phyloP scores from a whole-genome alignment of 2,888 invertebrate genomes.

The Platypus cylindrus region DNA sequence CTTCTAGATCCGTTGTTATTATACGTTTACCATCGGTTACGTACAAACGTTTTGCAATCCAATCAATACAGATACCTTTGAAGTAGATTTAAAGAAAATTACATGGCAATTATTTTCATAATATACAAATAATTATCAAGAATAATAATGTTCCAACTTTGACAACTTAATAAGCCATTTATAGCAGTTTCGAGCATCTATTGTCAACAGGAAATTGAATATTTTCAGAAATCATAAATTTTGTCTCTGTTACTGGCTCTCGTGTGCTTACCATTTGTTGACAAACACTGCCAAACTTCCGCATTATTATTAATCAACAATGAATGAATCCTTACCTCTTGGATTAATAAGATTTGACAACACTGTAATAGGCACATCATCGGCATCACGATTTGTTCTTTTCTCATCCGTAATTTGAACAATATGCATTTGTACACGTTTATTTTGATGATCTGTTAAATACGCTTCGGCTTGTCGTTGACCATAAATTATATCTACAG shows the following conservation, averaged over 20 bases:
- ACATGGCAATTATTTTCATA: too few species aligned
- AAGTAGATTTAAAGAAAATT: background rate
- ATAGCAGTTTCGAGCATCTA: too few species aligned
- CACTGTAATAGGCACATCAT: constrained; percentile 26
- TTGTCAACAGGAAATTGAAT: too few species aligned
- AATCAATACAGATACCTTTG: constrained; percentile 58
- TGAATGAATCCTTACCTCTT: constrained; percentile 36
- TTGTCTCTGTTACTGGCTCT: too few species aligned
- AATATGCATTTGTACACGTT: constrained; percentile 33
- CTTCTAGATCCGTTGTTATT: constrained; percentile 43
- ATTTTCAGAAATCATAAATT: too few species aligned
- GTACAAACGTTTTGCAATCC: constrained; percentile 55
- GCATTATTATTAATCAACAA: too few species aligned
- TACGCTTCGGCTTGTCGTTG: constrained; percentile 27
- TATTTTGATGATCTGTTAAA: constrained; percentile 38
- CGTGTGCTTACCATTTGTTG: too few species aligned
- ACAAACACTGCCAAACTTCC: too few species aligned
- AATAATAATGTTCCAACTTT: too few species aligned
- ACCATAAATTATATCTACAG: constrained; percentile 39
- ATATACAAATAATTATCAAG: too few species aligned
- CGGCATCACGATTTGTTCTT: constrained; percentile 22
- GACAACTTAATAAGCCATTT: too few species aligned
- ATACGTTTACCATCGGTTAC: constrained; percentile 46
- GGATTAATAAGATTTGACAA: constrained; percentile 47
- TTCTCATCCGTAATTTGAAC: constrained; percentile 23